These are phyloP conservation scores for Plecotus auritus DNA, from an alignment of 2,113 vertebrate species.

Conservation along the genomic window DNA sequence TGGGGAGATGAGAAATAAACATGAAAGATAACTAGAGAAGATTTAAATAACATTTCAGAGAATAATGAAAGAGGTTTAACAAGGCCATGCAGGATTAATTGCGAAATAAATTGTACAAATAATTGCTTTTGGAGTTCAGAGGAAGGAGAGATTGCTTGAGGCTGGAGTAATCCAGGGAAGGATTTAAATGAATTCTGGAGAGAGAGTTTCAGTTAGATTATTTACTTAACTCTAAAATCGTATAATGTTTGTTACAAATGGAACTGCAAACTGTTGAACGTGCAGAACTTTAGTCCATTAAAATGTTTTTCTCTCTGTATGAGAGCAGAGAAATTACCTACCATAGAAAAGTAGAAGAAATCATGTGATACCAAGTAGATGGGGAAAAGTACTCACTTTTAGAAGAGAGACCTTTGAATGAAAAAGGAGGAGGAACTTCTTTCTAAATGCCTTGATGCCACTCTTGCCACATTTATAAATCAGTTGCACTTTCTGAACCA, in stretches of 20 bases:
- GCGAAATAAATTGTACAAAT: constrained; percentile 55
- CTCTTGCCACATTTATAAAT: neutral
- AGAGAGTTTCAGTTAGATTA: constrained; percentile 46
- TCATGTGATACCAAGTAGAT: neutral
- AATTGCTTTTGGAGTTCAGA: constrained; percentile 58
- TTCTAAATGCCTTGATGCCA: neutral
- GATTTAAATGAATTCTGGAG: constrained; percentile 51
- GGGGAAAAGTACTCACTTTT: neutral
- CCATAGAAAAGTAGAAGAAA: neutral
- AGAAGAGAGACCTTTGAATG: neutral
- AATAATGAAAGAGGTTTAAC: constrained; percentile 56
- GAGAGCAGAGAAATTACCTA: neutral
- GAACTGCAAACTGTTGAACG: neutral
- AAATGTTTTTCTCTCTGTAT: neutral
- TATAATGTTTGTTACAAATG: constrained; percentile 44
- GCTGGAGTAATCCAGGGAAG: constrained; percentile 25
- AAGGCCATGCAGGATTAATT: constrained; percentile 48
- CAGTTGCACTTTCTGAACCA: neutral
- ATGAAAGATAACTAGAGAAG: constrained; percentile 38
- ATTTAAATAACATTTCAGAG: constrained; percentile 56
- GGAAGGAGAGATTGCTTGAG: constrained; percentile 27
- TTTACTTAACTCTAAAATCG: constrained; percentile 28
- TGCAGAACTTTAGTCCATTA: neutral
- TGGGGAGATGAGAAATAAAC: constrained; percentile 56
- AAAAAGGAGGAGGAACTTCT: neutral